Evolutionary conservation across 2,797 vertebrate species (phyloP), one percentile per base, ranked within the genome.

Genomic region (Dromococcyx pavoninus): DNA sequence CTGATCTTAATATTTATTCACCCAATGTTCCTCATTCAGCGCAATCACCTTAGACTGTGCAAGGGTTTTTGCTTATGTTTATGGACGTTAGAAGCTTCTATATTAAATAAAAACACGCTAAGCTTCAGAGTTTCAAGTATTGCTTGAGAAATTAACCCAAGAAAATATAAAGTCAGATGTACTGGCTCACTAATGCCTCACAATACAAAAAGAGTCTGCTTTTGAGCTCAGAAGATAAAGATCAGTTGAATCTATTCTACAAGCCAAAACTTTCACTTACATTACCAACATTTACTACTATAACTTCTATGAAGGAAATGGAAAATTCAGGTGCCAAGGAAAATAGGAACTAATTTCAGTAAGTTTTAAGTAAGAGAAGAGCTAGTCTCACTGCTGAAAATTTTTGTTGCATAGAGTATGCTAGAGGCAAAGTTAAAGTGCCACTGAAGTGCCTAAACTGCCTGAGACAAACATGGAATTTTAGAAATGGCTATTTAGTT

Each of bases 331-430:
- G 37, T 32, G 64, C 23, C 14, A 50, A 32, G 53, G 46, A 44
- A 50, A 89, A 16, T 25, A n/a, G 5, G 4, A 58, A 12, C 32
- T 21, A 10, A 1, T 61, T 33, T n/a, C 79, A 76, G 54, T 14
- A 27, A 25, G 6, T 44, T 37, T 56, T n/a, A 54, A 32, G 44
- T 18, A 39, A 23, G 58, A n/a, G 58, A 54, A 65, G 14, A 65
- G 58, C 62, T 48, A 24, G 5, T 9, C 27, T 78, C 62, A 5
- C 10, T 32, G 37, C 66, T 43, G 75, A 56, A 30, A 27, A 3
- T 3, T 5, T 17, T 25, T 22, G 17, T 12, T 53, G 5, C 0
- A 0, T 5, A 33, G 25, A 24, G 24, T 46, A 4, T 5, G 8
- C 22, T 10, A 50, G 32, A 10, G 51, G 54, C 21, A 44, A 79